Base-by-base conservation (phyloP, 2,888 invertebrate species). In the Abscondita cerata region DNA sequence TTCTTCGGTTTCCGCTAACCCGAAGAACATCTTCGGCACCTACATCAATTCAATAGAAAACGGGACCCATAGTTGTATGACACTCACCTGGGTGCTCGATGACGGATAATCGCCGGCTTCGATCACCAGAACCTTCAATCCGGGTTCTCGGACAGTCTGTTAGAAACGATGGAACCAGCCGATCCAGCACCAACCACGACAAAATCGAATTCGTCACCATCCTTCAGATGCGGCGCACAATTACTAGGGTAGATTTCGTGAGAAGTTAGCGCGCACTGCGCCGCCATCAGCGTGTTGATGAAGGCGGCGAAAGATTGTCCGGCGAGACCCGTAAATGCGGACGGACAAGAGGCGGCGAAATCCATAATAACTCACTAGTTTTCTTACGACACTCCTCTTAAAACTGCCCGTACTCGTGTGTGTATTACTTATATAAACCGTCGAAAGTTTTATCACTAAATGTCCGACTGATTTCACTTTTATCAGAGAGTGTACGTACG, bases 131-230 rank as follows among this genome's bases (percentile, higher is more conserved):
- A 81, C 77, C 62, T 68, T 78, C 80, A 81, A 31, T 75, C 62
- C 33, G 70, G 59, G 8, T 73, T 69, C 67, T 82, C 81, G 0
- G 81, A 75, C 12, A 84, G 72, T 20, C 83, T 74, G 65, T 80
- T 83, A 20, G 84, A 83, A 6, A 83, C 61, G 1, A 82, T 81
- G 19, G 83, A 81, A 1, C 84, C 84, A 0, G 83, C 83, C 0
- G 83, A 80, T 0, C 84, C 84, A 1, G 78, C 82, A 2, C 84
- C 84, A 18, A 84, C 80, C 62, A 81, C 70, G 20, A 82, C 76
- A 65, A 81, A 86, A 65, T 82, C 83, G 63, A 76, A 81, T 88
- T 87, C 92, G 93, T 76, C 74, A 16, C 65, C 64, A 47, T 75
- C 69, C 4, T 52, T 55, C 1, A 76, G 34, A 18, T 54, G 44